A percentile compares a stretch with the other conserved stretches of the same genome.
These are phyloP conservation scores for Cyprinella venusta DNA, from an alignment of 2,797 vertebrate species.

Conservation along the genomic window DNA sequence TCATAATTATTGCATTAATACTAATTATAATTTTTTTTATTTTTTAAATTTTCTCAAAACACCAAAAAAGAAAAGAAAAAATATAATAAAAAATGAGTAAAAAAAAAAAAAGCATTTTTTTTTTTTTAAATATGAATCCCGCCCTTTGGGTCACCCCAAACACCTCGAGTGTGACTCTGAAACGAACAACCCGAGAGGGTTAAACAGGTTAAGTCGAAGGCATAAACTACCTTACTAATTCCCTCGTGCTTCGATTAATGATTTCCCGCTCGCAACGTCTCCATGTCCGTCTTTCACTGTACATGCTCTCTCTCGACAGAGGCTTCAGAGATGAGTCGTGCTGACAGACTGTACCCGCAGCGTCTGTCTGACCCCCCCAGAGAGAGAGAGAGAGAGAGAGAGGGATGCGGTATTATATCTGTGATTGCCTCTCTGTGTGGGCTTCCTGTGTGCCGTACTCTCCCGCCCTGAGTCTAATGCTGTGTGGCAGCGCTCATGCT, in stretches of 20 bases:
- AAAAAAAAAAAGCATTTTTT: too few relatives aligned
- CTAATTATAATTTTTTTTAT: too few relatives aligned
- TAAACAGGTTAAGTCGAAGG: too few relatives aligned
- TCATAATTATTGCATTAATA: too few relatives aligned
- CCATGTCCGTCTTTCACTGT: constrained; percentile 32
- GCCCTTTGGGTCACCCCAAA: too few relatives aligned
- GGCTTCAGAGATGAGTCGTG: constrained; percentile 42
- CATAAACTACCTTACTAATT: constrained; percentile 19
- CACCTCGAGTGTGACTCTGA: too few relatives aligned
- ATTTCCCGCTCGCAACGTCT: background rate
- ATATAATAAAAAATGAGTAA: too few relatives aligned
- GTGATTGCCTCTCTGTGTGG: constrained; percentile 75
- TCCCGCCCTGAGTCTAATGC: constrained; percentile 75
- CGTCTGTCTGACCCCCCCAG: constrained; percentile 40
- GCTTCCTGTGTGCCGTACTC: constrained; percentile 66
- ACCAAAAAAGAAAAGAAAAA: too few relatives aligned
- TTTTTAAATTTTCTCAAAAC: too few relatives aligned
- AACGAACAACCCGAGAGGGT: too few relatives aligned
- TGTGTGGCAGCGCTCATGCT: constrained; percentile 79
- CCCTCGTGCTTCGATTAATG: background rate
- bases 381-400: constrained; percentile 53
- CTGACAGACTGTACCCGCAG: constrained; percentile 52
- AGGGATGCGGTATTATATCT: constrained; percentile 71
- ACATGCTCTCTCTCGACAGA: constrained; percentile 36
- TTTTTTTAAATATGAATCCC: too few relatives aligned